Evolutionary conservation across 2,113 vertebrate species (phyloP), one percentile per base, ranked within the genome.

Genomic region (Hydropotes inermis): DNA sequence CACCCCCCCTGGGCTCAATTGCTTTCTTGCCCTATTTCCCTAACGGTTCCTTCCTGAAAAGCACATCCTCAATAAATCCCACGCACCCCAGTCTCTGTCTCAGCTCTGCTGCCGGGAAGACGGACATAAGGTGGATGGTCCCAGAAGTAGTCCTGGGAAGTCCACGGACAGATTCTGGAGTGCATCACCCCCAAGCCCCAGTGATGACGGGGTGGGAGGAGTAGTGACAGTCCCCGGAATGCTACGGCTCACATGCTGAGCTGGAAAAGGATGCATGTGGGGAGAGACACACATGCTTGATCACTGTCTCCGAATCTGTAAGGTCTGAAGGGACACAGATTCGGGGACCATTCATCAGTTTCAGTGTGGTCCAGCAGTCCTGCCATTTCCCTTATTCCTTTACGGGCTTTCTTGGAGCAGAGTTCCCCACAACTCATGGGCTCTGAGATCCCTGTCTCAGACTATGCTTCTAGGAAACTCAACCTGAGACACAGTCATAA

Each of bases 81-180:
- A 10, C 0, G 0, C 1, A n/a, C 43, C 39, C 3, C 5, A 67
- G n/a, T 33, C 5, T 81, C 58, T 60, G 39, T 45, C 33, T 50
- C 27, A 45, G 43, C 43, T 87, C 82, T 70, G 54, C 64, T 64
- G 36, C 90, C 0, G 2, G 39, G n/a, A 36, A 90, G 12, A 15
- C 1, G 50, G 87, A 78, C 4, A 9, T 39, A 54, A 64, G 30
- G 17, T 45, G 36, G 36, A 17, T 27, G 55, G 86, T 57, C 19
- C 57, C 81, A 55, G 55, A 90, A 85, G 64, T 36, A 19, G 36
- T 64, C 16, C 47, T 70, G 86, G 57, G 43, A 89, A 76, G 52
- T 7, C 16, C 47, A 78, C 58, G 30, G 57, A 15, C 13, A 8
- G 33, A 57, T 74, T 82, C 52, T 60, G 82, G 81, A 7, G 16